phyloP scores from a whole-genome alignment of 2,888 invertebrate species.

The Troilus luridus region DNA sequence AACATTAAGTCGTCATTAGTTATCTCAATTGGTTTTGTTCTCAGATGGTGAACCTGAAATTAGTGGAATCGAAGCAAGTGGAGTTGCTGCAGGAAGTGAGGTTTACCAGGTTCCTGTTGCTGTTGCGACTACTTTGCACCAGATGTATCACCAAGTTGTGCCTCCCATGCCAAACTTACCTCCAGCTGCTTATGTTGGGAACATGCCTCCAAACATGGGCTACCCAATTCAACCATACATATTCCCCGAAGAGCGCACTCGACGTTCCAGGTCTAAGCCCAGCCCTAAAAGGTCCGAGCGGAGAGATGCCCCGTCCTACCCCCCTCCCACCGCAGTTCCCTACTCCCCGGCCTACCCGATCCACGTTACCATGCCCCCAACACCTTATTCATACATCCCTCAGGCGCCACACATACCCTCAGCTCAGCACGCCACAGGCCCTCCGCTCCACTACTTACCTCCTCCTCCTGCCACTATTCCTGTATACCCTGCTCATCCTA shows the following conservation, averaged over 20 bases:
- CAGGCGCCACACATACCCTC: conserved; percentile 55
- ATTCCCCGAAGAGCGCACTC: conserved; percentile 55
- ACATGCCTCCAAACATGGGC: conserved; percentile 56
- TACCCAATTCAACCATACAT: conserved; percentile 57
- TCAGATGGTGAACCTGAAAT: conserved; percentile 59
- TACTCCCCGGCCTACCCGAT: conserved; percentile 40
- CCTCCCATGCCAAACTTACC: conserved; percentile 58
- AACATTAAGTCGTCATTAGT: not conserved
- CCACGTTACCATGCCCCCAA: conserved; percentile 54
- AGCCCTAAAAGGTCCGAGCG: conserved; percentile 60
- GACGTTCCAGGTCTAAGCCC: conserved; percentile 59
- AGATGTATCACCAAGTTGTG: conserved; percentile 61
- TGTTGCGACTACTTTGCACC: conserved; percentile 61
- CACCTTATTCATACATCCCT: conserved; percentile 54
- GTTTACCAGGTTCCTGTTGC: conserved; percentile 61
- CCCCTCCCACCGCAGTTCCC: conserved; percentile 22
- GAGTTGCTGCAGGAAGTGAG: conserved; percentile 56
- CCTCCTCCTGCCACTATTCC: conserved; percentile 38
- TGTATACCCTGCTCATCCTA: conserved; percentile 53
- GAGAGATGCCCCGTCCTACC: conserved; percentile 10
- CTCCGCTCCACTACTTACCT: conserved; percentile 57
- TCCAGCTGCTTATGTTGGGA: conserved; percentile 56
- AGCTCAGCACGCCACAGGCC: conserved; percentile 62
- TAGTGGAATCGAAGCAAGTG: conserved; percentile 57
- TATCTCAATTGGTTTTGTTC: conserved; percentile 6